These are phyloP conservation scores for Phoenoteleia sp. DNA, from an alignment of 2,888 invertebrate genomes.

Conservation along the genomic window DNA sequence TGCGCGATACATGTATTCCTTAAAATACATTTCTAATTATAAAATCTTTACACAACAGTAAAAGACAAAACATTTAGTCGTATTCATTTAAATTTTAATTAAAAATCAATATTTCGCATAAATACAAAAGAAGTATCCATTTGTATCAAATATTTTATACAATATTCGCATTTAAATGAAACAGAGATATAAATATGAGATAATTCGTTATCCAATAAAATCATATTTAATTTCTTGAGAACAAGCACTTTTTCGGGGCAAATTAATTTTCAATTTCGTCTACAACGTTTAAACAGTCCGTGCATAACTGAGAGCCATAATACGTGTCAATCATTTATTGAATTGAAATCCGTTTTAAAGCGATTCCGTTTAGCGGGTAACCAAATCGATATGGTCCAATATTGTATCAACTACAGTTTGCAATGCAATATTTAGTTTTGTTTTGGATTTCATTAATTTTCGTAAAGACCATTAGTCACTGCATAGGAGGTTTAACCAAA, in stretches of 20 bases:
- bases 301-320: constrained; percentile 31
- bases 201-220: background rate
- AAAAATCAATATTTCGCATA: too few species aligned
- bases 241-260: constrained; percentile 2
- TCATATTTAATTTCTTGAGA: background rate
- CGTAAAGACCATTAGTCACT: constrained; percentile 7
- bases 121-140: too few species aligned
- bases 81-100: too few species aligned
- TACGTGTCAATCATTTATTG: constrained; percentile 58
- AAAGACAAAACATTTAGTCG: too few species aligned
- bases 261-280: constrained; percentile 31
- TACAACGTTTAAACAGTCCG: constrained; percentile 14
- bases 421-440: constrained; percentile 48
- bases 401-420: constrained; percentile 18
- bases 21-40: too few species aligned
- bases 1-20: too few species aligned
- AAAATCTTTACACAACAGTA: too few species aligned
- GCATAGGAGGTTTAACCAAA: background rate
- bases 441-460: constrained; percentile 36
- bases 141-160: too few species aligned
- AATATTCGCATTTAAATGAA: too few species aligned
- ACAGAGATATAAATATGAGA: too few species aligned
- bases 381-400: constrained; percentile 40
- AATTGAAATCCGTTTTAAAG: constrained; percentile 58
- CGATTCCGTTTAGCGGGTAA: constrained; percentile 39